Evolutionary conservation across 2,113 vertebrate species (phyloP), one percentile per base, ranked within the genome.

Genomic region (Hystrix brachyura): DNA sequence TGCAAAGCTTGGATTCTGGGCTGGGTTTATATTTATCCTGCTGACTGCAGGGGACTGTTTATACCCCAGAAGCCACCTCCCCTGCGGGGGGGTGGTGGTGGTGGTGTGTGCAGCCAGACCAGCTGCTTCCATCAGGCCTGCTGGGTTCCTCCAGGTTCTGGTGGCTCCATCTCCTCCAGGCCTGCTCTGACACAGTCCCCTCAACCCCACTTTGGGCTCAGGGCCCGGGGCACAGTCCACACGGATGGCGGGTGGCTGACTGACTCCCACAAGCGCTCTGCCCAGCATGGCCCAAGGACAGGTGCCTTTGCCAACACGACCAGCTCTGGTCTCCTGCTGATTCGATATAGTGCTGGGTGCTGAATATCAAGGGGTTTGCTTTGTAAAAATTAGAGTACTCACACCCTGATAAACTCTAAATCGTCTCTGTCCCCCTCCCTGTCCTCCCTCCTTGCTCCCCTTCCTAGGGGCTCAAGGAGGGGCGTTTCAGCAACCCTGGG

Each of bases 1-100:
- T 84, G 67, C 67, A 74, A 86, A 79, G 89, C 93, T 90, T 32
- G 46, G 51, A 86, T 84, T 83, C 76, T 64, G 83, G 64, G 87
- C 92, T 74, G 95, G 88, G 93, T 90, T 95, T 97, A 87, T 96
- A 97, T 97, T 97, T 96, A 97, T 96, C 96, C 92, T 91, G 87
- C 94, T 96, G 76, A 93, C 97, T 84, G 95, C 95, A 97, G 95
- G 94, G 95, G 94, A n/a, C 84, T 97, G 85, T 95, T 96, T 96
- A 89, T 90, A 88, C 85, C 88, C 96, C 55, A 95, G 94, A 88
- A 94, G 78, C 57, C 87, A 92, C 90, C 95, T 96, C 48, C 85
- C 76, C 43, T 74, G 94, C 0, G 12, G 87, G 78, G 25, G 46
- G 60, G 32, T 2, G 38, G 25, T 43, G 60, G 32, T n/a, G n/a